Percentiles rank a stretch among this genome's conserved stretches.
Conservation (phyloP, 2,797 vertebrate genomes). For the Gambusia yucatana region DNA sequence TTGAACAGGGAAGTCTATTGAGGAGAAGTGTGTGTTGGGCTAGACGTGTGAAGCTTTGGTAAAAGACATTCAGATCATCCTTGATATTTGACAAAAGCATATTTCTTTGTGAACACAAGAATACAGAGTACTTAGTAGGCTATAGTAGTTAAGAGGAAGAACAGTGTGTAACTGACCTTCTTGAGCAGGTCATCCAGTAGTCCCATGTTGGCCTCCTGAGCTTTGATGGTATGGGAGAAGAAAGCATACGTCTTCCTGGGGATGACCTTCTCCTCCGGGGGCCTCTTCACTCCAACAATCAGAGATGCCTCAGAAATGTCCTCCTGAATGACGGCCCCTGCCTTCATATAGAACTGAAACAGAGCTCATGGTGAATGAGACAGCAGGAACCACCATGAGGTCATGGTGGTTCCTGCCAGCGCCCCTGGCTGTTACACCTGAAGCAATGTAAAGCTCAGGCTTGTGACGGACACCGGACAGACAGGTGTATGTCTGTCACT, state of each 20-base stretch:
- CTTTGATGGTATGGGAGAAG: slow-evolving; percentile 99
- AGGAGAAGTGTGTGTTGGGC: not conserved
- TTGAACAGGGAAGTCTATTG: not conserved
- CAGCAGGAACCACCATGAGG: no score
- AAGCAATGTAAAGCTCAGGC: no score
- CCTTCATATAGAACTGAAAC: slow-evolving; percentile 89
- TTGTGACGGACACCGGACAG: no score
- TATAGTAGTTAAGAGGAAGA: not conserved
- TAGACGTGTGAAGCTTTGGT: not conserved
- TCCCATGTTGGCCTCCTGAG: slow-evolving; percentile 96
- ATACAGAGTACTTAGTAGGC: not conserved
- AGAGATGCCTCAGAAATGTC: slow-evolving; percentile 93
- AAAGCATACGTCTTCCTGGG: slow-evolving; percentile 95
- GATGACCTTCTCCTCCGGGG: slow-evolving; percentile 90
- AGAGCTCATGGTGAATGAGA: not conserved
- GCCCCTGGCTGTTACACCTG: no score
- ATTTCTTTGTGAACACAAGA: not conserved
- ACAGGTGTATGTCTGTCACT: no score
- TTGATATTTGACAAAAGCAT: not conserved
- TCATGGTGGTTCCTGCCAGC: no score
- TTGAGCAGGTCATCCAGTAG: slow-evolving; percentile 92
- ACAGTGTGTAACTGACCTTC: slow-evolving; percentile 79
- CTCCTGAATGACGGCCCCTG: slow-evolving; percentile 92
- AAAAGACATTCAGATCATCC: not conserved
- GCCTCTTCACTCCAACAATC: slow-evolving; percentile 94